Base-by-base conservation (phyloP, 1,140 invertebrate genomes). In the Berghia stephanieae region DNA sequence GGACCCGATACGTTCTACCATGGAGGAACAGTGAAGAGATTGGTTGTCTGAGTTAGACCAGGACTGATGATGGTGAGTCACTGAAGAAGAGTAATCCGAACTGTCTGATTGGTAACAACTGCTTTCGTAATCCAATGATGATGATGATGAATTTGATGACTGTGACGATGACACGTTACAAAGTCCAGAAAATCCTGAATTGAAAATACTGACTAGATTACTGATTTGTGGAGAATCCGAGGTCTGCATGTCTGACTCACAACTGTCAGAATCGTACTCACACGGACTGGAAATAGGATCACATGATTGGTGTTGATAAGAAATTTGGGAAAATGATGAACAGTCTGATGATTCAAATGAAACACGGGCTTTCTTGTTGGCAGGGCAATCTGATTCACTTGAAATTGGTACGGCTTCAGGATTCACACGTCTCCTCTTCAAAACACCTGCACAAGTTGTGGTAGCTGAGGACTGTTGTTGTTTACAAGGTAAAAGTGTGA, bases 151-250 rank as follows among this genome's bases (percentile, higher is more conserved):
- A 44, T 43, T 27, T 44, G 34, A 24, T 27, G 55, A 52, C 42
- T 44, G 63, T 42, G 77, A 68, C 46, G n/a, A n/a, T n/a, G n/a
- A n/a, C n/a, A n/a, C 34, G 44, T 78, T 46, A 78, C 84, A 86
- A 18, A 88, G 78, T 67, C 86, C 87, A 3, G 79, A 81, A 74
- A 88, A 87, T 24, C 86, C 83, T 0, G 84, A 76, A 77, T 83
- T 86, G 69, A 88, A 88, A 80, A 88, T 87, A 77, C 77, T 85
- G 67, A 88, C 87, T 27, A 88, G 75, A 69, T 78, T 85, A 27
- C 82, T 81, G 18, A 88, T 85, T 78, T 88, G 87, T 38, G 81
- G 57, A 18, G 81, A 79, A 73, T 87, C 85, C 27, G 43, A 38
- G 1, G 81, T 82, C 43, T 85, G 82, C 82, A 86, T 84, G n/a